Evolutionary conservation across 1,140 invertebrate species (phyloP), one percentile per base, ranked within the genome.

Genomic region (Drosophila ironensis): DNA sequence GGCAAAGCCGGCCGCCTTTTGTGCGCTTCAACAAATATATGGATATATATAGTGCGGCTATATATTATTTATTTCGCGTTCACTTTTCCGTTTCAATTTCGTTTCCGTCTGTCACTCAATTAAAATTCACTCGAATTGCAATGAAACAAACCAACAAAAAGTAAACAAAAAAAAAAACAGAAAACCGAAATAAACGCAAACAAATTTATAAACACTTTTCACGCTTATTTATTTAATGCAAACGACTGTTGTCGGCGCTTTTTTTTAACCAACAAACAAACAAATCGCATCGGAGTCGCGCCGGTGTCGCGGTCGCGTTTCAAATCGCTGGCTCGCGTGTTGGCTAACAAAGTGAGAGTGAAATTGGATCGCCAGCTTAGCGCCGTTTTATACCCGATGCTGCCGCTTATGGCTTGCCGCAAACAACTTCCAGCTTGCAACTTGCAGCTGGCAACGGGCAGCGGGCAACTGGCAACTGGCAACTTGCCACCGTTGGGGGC

Each of bases 301-400:
- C 17, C 24, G 45, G 16, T 14, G 17, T 46, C 41, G 51, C 42
- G 24, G 25, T 25, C 60, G 38, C 42, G 56, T 38, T 53, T 30
- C 16, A 30, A 48, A 41, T 46, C 47, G 44, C 45, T 66, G 40
- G 35, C 52, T 72, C 42, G 56, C 72, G 68, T 73, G 73, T 66
- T 86, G 64, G 78, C 77, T 50, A 76, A 86, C 73, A 56, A 78
- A 84, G 78, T 84, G 74, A 84, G 78, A 84, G 78, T 84, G 78
- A 84, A 84, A 84, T 84, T 60, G 69, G 51, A 74, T 72, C 22
- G 24, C 41, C 64, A 53, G 30, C 44, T 24, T 33, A 33, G 38
- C 40, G 52, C 28, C 80, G 54, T 84, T 84, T 84, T 84, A 84
- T 84, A 84, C 54, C 12, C 41, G 63, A 44, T 16, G 24, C 38